phyloP scores from a whole-genome alignment of 2,888 invertebrate species.

The Crocallis elinguaria region DNA sequence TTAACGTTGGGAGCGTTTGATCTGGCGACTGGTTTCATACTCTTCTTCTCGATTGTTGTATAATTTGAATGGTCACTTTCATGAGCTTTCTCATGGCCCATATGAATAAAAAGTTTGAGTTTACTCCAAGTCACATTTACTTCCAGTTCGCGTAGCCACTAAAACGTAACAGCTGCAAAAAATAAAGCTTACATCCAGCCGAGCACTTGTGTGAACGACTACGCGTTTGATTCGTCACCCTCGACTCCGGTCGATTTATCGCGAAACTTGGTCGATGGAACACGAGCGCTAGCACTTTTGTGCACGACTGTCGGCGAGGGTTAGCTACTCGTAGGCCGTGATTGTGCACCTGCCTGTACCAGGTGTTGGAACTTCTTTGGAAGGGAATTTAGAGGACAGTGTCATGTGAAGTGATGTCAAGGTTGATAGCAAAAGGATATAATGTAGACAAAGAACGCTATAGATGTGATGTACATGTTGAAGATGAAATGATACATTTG shows the following conservation, averaged over 20 bases:
- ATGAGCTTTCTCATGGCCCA: too few species aligned
- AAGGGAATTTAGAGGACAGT: neutral
- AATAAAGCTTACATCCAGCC: neutral
- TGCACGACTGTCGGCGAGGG: constrained; percentile 23
- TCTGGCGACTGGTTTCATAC: too few species aligned
- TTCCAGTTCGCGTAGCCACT: neutral
- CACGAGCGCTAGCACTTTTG: constrained; percentile 35
- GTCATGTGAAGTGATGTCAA: too few species aligned
- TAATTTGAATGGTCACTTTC: too few species aligned
- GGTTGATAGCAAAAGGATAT: too few species aligned
- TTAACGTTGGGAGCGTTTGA: too few species aligned
- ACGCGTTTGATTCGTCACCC: constrained; percentile 40
- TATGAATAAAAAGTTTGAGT: too few species aligned
- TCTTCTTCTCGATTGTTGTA: too few species aligned
- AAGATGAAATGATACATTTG: too few species aligned
- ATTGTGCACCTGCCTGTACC: constrained; percentile 27
- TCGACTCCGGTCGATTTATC: constrained; percentile 41
- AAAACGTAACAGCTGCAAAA: neutral
- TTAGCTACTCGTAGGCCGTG: constrained; percentile 6
- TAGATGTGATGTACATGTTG: too few species aligned
- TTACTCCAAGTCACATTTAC: neutral
- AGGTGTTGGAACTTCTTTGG: constrained; percentile 11
- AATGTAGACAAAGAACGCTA: too few species aligned
- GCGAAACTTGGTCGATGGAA: constrained; percentile 40
- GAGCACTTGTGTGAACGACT: constrained; percentile 11